phyloP scores from a whole-genome alignment of 1,140 invertebrate species.

The Samia ricini region DNA sequence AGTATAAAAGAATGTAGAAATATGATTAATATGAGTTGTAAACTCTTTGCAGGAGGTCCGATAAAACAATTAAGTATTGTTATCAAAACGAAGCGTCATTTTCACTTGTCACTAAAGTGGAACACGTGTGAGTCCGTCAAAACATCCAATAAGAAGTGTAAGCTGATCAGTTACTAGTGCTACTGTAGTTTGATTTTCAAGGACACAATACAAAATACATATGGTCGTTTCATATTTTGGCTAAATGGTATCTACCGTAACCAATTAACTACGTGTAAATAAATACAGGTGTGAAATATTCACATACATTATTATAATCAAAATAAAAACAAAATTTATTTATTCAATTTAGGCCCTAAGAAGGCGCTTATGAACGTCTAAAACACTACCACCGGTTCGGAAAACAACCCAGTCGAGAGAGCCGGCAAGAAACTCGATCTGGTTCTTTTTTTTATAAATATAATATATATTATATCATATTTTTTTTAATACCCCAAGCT shows the following conservation, averaged over 20 bases:
- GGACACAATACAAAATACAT: background rate
- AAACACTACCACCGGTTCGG: too few species aligned
- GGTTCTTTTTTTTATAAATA: too few species aligned
- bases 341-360: too few species aligned
- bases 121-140: background rate
- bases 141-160: background rate
- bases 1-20: too few species aligned
- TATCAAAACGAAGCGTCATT: background rate
- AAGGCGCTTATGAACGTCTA: too few species aligned
- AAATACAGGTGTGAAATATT: background rate
- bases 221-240: background rate
- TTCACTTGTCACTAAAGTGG: background rate
- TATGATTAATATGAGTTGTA: background rate
- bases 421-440: too few species aligned
- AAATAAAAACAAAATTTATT: background rate
- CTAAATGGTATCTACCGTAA: background rate
- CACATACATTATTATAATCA: background rate
- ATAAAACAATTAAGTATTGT: background rate
- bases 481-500: too few species aligned
- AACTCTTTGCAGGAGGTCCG: background rate
- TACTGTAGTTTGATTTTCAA: background rate
- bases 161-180: background rate
- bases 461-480: too few species aligned
- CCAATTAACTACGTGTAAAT: background rate
- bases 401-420: too few species aligned